Evolutionary conservation across 1,140 invertebrate genomes (phyloP), one percentile per base, ranked within the genome.

Genomic region (Drosophila nigromelanica): DNA sequence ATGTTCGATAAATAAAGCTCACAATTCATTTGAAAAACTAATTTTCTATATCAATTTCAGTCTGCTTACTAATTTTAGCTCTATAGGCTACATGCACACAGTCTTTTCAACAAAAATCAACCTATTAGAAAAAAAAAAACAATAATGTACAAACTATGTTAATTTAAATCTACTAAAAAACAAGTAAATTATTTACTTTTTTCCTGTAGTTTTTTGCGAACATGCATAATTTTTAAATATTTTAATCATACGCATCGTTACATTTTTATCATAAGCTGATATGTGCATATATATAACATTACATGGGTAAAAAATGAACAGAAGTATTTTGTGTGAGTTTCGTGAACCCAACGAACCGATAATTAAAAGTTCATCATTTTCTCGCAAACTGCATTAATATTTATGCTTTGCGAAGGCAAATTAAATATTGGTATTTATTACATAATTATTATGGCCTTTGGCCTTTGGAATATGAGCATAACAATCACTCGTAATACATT

Each of bases 341-440:
- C 30, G 33, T 21, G 70, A 43, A 62, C 47, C 35, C 74, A 74
- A 45, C 60, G 73, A 80, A 80, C 58, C 73, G 73, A 59, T 40
- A 61, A 73, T 51, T 58, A 50, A 51, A 63, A 80, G 68, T 80
- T 76, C 50, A 80, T 80, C 54, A 80, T 76, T 76, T 61, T 1
- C 24, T 39, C 59, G 62, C 54, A 69, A 76, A 80, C 67, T 80
- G 63, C 59, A 68, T 61, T 78, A 81, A 82, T 81, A 80, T 77
- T 77, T 77, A 78, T 47, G 51, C 61, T 14, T 42, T 52, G 33
- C 33, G 56, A 45, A 37, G 33, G 55, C 50, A 52, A 66, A 62
- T 78, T 64, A 66, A 76, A 55, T 76, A 52, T 43, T 58, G 45
- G 24, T 47, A 64, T 63, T 81, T 54, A 82, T 63, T 80, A 54